phyloP scores from a whole-genome alignment of 2,113 vertebrate species.

The Dolichotis patagonum region DNA sequence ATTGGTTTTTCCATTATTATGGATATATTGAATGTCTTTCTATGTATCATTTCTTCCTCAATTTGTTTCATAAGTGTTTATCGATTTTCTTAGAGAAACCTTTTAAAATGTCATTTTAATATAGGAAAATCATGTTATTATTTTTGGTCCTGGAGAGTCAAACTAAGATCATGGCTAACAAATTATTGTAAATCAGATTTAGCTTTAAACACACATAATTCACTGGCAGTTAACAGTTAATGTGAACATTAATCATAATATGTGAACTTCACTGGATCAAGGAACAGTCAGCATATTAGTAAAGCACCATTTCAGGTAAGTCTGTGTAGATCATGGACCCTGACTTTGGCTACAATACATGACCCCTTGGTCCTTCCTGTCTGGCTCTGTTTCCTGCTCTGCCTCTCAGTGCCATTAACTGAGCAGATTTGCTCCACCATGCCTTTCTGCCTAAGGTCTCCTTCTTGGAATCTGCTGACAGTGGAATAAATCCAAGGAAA shows the following conservation, averaged over 20 bases:
- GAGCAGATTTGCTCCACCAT: neutral
- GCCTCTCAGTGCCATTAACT: neutral
- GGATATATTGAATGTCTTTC: neutral
- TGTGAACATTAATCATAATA: neutral
- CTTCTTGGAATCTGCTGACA: accelerated
- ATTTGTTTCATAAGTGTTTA: neutral
- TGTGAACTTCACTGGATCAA: neutral
- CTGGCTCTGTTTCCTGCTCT: neutral
- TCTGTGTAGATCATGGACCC: neutral
- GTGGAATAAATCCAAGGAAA: neutral
- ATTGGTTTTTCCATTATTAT: neutral
- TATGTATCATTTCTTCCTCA: neutral
- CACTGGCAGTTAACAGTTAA: neutral
- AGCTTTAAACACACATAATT: conserved; percentile 31
- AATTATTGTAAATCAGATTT: neutral
- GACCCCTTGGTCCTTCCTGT: neutral
- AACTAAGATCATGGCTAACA: neutral
- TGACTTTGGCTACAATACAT: neutral
- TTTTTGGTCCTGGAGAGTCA: neutral
- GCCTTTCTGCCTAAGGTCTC: neutral
- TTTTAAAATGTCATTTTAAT: neutral
- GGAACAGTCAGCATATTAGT: neutral
- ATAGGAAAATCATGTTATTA: neutral
- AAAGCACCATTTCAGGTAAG: neutral
- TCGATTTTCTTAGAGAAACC: neutral